Base-by-base conservation (phyloP, 2,888 invertebrate species). In the Folsomia manolachei region DNA sequence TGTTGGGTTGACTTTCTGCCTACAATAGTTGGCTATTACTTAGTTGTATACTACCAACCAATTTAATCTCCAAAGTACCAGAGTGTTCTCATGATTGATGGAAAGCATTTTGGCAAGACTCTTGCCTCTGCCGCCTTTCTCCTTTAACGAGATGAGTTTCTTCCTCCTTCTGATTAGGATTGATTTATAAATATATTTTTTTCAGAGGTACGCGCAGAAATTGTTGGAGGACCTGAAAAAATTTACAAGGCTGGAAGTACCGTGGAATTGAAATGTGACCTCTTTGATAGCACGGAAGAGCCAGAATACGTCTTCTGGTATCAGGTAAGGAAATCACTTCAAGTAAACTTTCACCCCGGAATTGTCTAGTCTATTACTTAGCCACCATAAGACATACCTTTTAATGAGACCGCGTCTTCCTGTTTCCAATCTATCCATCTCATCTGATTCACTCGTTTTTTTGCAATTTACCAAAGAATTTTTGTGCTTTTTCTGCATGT, bases 211-310 rank as follows among this genome's bases (percentile, higher is more conserved):
- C 79, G 79, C 73, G 82, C 82, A 4, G 83, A 83, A 75, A 84
- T 85, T 74, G 78, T 82, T 14, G 84, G 84, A 39, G 83, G 83
- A 26, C 83, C 83, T 52, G 84, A 84, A 75, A 83, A 84, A 75
- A 83, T 83, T 78, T 82, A 84, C 79, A 83, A 83, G 76, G 82
- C 83, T 71, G 85, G 84, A 67, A 83, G 83, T 76, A 82, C 83
- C 63, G 82, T 85, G 69, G 81, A 82, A 67, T 82, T 84, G 73
- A 82, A 82, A 65, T 84, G 84, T 78, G 80, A 83, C 70, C 82
- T 84, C 69, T 81, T 82, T 63, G 81, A 82, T 67, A 82, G 83
- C 78, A 83, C 82, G 39, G 83, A 83, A 75, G 82, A 83, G 51
- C 83, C 84, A 11, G 81, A 81, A 27, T 84, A 82, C 80, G 83